These are phyloP conservation scores for Orius insidiosus DNA, from an alignment of 1,140 invertebrate genomes.

Conservation along the genomic window DNA sequence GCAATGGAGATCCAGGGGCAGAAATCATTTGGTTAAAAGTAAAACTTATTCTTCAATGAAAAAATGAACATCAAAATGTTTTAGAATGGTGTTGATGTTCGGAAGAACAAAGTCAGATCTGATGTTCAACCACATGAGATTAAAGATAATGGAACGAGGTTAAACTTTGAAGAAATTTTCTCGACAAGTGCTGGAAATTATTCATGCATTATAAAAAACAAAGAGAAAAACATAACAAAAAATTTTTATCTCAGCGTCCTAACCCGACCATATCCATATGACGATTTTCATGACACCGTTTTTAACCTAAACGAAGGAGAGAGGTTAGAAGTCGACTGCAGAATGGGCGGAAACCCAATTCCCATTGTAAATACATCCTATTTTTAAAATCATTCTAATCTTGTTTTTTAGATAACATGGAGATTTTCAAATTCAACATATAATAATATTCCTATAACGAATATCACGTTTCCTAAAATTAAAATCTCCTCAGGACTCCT, in stretches of 20 bases:
- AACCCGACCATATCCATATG: conserved; percentile 1
- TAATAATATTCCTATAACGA: no score
- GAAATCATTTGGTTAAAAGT: conserved; percentile 20
- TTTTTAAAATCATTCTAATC: no score
- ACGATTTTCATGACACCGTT: conserved; percentile 1
- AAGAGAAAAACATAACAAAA: background rate
- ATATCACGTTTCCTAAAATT: no score
- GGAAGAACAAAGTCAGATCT: background rate
- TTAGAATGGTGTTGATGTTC: background rate
- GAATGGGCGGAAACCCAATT: background rate
- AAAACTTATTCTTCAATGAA: no score
- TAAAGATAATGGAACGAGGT: background rate
- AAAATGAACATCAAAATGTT: no score
- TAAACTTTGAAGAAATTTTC: conserved; percentile 6
- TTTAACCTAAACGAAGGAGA: conserved; percentile 7
- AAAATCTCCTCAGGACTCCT: no score
- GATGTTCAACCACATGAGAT: conserved; percentile 8
- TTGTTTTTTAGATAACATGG: no score
- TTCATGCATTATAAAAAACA: conserved; percentile 1
- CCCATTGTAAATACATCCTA: conserved; percentile 7
- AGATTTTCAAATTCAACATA: no score
- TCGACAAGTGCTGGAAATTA: conserved; percentile 4
- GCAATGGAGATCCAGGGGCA: conserved; percentile 14
- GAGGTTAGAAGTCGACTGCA: conserved; percentile 3
- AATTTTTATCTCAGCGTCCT: conserved; percentile 6